Conservation (phyloP, 2,113 vertebrate species). For the Picathartes gymnocephalus region DNA sequence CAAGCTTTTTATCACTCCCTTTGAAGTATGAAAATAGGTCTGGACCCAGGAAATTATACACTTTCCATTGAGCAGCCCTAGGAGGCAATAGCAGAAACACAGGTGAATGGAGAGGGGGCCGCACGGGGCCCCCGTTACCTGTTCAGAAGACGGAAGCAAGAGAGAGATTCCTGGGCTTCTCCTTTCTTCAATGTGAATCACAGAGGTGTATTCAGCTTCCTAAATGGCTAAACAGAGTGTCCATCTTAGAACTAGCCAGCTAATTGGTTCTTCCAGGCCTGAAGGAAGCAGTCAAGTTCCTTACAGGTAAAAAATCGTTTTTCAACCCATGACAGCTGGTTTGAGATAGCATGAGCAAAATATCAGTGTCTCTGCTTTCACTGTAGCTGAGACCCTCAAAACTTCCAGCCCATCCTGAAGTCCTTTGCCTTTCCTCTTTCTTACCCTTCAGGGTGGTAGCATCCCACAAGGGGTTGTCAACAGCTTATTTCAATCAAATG, state of each 20-base stretch:
- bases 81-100: background rate
- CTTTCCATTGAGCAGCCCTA: background rate
- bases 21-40: background rate
- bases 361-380: background rate
- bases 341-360: background rate
- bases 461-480: background rate
- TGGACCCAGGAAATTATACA: background rate
- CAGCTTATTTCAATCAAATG: background rate
- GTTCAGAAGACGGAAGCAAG: no score
- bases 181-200: no score
- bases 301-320: no score
- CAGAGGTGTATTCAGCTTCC: no score
- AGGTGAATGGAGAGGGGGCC: background rate
- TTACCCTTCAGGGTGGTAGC: background rate
- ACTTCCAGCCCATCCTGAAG: background rate
- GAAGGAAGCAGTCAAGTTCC: no score
- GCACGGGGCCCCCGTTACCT: no score
- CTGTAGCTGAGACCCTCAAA: background rate
- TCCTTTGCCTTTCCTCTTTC: background rate
- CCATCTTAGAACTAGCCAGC: no score
- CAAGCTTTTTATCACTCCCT: background rate
- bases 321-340: no score
- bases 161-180: no score
- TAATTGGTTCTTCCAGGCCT: no score
- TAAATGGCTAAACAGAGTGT: no score